A percentile compares a stretch with the other conserved stretches of the same genome.
These are phyloP conservation scores for Bubo bubo DNA, from an alignment of 2,113 vertebrate genomes.

Conservation along the genomic window DNA sequence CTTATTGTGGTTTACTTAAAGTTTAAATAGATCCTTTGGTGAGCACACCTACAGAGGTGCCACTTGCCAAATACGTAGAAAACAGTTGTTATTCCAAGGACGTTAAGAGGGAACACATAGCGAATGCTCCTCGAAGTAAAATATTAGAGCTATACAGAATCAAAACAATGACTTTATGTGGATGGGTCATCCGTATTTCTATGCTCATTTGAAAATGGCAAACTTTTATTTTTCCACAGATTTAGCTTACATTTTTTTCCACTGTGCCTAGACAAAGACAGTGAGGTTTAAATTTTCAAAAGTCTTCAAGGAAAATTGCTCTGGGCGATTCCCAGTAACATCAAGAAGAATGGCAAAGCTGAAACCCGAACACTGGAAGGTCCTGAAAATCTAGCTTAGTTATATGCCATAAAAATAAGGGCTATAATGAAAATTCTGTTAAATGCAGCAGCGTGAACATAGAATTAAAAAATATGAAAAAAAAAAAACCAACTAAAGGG, in stretches of 20 bases:
- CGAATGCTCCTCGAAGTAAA: not conserved
- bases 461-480: constrained; percentile 30
- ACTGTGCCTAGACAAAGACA: not conserved
- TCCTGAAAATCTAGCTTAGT: not conserved
- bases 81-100: not conserved
- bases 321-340: not conserved
- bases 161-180: not conserved
- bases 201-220: not conserved
- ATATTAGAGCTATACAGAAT: not conserved
- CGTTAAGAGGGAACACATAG: not conserved
- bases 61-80: not conserved
- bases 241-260: not conserved
- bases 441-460: not conserved
- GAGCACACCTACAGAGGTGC: not conserved
- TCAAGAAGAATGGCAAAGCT: constrained; percentile 13
- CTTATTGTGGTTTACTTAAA: not conserved
- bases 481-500: constrained; percentile 1
- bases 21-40: not conserved
- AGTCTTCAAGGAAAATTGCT: not conserved
- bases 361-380: not conserved
- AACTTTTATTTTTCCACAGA: not conserved
- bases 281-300: not conserved
- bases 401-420: not conserved
- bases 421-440: constrained; percentile 1
- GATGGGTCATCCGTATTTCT: not conserved